Base-by-base conservation (phyloP, 1,140 invertebrate genomes). In the Dysdera silvatica region DNA sequence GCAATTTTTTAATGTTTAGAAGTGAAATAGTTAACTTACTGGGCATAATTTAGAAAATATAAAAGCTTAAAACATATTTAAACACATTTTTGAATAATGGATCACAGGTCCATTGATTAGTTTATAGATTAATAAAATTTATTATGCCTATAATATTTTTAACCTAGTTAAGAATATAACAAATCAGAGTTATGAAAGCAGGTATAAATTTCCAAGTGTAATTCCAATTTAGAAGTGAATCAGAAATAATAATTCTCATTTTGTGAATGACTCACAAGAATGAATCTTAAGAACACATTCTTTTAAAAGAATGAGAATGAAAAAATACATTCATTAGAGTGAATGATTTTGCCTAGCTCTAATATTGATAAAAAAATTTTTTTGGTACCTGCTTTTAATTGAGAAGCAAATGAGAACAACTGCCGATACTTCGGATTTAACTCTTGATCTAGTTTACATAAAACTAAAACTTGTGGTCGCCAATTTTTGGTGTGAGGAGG, bases 401-500 rank as follows among this genome's bases (percentile, higher is more conserved):
- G 97, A 71, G 86, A 88, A 20, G 93, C 91, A 78, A 99, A 93
- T 20, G 92, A 85, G 71, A 99, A 87, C 71, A 98, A 81, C 76
- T 95, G 95, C 31, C 86, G 82, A 76, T 81, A 70, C 54, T 73
- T 73, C 29, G 88, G 88, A 57, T 84, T 79, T 3, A 88, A 79
- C 59, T 91, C 87, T n/a, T 84, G 82, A 51, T 64, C 58, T 20
- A 67, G 49, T 31, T 67, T 59, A 31, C 61, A 67, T 2, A 61
- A 41, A 6, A 80, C 70, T 49, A 80, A 51, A 6, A 78, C 55
- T 53, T 98, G 94, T 4, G 95, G 94, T 59, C 97, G 83, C 96
- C 96, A 99, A 79, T 99, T 99, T 79, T 99, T 98, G 28, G 95
- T 98, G 75, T 99, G 97, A 0, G 94, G 94, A 49, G 88, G 92